Percentiles rank a stretch among this genome's conserved stretches.
These are phyloP conservation scores for Uropsilus gracilis DNA, from an alignment of 2,113 vertebrate genomes.

Conservation along the genomic window DNA sequence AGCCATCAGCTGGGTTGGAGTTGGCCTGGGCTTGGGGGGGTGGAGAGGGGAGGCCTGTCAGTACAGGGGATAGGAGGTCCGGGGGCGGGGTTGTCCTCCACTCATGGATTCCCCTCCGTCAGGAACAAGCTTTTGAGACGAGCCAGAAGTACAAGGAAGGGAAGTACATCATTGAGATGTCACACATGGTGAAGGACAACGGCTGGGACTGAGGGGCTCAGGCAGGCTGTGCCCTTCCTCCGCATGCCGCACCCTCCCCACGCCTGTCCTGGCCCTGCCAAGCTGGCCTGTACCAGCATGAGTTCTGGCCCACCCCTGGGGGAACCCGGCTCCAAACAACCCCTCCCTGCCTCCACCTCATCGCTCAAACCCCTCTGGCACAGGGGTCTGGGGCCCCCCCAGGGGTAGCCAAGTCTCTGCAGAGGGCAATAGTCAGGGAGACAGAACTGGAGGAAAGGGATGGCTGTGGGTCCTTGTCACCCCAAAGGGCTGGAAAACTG, in stretches of 20 bases:
- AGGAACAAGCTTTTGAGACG: conserved; percentile 90
- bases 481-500: background rate
- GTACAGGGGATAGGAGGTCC: background rate
- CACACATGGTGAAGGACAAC: conserved; percentile 90
- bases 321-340: conserved; percentile 45
- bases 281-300: conserved; percentile 72
- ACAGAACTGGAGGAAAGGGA: background rate
- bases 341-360: conserved; percentile 23
- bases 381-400: conserved; percentile 56
- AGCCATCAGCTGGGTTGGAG: background rate
- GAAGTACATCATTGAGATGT: conserved; percentile 90
- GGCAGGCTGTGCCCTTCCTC: conserved; percentile 67
- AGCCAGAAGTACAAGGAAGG: conserved; percentile 91
- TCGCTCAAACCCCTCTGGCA: conserved; percentile 39
- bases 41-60: no score
- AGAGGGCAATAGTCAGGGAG: conserved; percentile 65
- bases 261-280: conserved; percentile 16
- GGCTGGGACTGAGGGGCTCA: conserved; percentile 86
- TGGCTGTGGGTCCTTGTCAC: background rate
- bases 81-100: background rate
- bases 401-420: conserved; percentile 71
- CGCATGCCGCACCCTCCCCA: conserved; percentile 75
- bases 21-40: background rate
- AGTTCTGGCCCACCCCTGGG: conserved; percentile 69
- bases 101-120: background rate